phyloP scores from a whole-genome alignment of 2,888 invertebrate species.

The Thymelicus acteon region DNA sequence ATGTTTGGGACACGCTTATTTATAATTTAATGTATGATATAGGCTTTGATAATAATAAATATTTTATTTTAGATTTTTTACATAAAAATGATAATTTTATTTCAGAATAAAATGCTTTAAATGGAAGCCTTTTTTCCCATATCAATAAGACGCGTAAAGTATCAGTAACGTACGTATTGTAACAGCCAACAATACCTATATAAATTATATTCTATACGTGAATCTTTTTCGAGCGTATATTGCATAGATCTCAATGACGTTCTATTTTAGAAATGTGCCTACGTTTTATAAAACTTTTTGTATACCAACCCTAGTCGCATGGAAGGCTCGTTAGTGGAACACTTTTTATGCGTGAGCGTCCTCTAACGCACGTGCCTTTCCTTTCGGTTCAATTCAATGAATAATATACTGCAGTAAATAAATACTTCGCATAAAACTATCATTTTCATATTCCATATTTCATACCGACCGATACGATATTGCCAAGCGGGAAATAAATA shows the following conservation, averaged over 20 bases:
- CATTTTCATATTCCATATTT: constrained; percentile 27
- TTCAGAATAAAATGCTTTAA: no score
- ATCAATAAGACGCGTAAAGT: no score
- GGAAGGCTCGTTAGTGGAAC: constrained; percentile 56
- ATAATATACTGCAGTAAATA: constrained; percentile 28
- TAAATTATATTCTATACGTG: not conserved
- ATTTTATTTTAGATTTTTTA: no score
- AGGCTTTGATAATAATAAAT: no score
- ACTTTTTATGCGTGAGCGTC: constrained; percentile 48
- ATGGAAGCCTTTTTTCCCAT: no score
- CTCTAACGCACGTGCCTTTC: constrained; percentile 19
- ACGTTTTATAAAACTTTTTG: constrained; percentile 2
- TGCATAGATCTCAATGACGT: not conserved
- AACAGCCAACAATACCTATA: not conserved
- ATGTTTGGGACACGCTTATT: no score
- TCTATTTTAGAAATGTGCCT: constrained; percentile 3
- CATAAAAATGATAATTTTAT: no score
- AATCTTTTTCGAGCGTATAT: not conserved
- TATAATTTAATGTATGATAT: no score
- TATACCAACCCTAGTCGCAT: constrained; percentile 4
- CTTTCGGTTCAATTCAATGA: constrained; percentile 30
- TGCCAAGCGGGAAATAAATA: constrained; percentile 24
- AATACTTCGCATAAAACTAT: constrained; percentile 25
- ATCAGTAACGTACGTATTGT: not conserved
- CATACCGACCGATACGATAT: constrained; percentile 11